Evolutionary conservation across 30 jellyfish, hydroid and myxozoan genomes (phyloP), one percentile per base, ranked within the genome.

Genomic region (Chironex yamaguchii): DNA sequence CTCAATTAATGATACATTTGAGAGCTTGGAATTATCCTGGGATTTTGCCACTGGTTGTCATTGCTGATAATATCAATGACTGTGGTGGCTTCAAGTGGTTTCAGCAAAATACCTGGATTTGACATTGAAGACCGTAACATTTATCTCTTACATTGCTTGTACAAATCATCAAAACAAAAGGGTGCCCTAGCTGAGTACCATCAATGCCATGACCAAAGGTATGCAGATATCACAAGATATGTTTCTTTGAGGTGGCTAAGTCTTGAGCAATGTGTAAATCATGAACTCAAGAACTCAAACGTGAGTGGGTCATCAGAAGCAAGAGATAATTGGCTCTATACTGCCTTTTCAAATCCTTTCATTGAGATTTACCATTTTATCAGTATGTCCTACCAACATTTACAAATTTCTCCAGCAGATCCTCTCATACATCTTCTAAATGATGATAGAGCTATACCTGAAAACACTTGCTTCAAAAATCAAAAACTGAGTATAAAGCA

Each of bases 81-180:
- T 3, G 50, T 78, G 25, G 67, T 1, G 67, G 82, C 72, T 4
- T 66, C 66, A 14, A 65, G 28, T 34, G 90, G 27, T 22, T 86
- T 86, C 62, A 31, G 88, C 26, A 50, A 4, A 11, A 33, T 54
- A 32, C 13, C 92, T 2, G 88, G 76, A 34, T 72, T 85, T 53
- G 72, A 63, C 54, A 48, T 85, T 27, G 93, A 86, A 76, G 88
- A 86, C 65, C 92, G 65, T 69, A 58, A 67, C 31, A 92, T 76
- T 13, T 92, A 74, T 63, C 73, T 86, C 24, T 86, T 74, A 58
- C 76, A 76, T 79, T 86, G 96, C 93, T 86, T 76, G 69, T 92
- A 86, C 54, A 76, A 86, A 64, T 74, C 96, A 35, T 74, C 96
- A 35, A 14, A 79, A 33, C 75, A 76, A 67, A 21, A 65, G 49